Percentiles rank a stretch among this genome's conserved stretches.
Evolutionary conservation across 2,888 invertebrate species (phyloP).

Genomic region (Pseudanteris insignis): DNA sequence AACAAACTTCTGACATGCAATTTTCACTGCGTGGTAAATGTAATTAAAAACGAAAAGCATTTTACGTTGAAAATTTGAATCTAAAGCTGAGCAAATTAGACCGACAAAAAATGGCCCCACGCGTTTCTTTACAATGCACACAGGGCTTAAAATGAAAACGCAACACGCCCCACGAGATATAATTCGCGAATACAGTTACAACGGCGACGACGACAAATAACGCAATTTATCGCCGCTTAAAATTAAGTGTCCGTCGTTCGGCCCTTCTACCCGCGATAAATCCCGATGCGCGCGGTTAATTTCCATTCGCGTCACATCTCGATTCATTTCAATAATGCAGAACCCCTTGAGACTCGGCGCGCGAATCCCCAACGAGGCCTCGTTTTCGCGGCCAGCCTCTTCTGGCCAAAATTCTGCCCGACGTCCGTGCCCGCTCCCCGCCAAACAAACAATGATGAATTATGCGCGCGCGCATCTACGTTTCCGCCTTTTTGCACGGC

Average conservation of each 20-base stretch:
- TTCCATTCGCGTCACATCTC: constrained; percentile 35
- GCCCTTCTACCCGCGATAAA: constrained; percentile 18
- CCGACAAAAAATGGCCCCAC: constrained; percentile 5
- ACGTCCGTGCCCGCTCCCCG: not conserved
- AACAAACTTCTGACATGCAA: constrained; percentile 12
- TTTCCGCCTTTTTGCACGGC: constrained; percentile 7
- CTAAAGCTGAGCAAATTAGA: no score
- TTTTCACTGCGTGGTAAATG: constrained; percentile 7
- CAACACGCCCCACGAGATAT: constrained; percentile 10
- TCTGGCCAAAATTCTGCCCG: constrained; percentile 10
- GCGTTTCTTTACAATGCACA: constrained; percentile 17
- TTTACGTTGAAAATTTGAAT: no score
- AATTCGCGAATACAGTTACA: constrained; percentile 32
- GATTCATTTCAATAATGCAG: constrained; percentile 35
- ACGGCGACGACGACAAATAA: constrained; percentile 34
- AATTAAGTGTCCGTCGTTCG: constrained; percentile 23
- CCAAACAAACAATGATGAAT: constrained; percentile 33
- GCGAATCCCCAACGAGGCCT: constrained; percentile 28
- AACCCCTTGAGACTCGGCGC: constrained; percentile 11
- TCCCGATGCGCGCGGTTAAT: constrained; percentile 31
- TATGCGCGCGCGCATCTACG: no score
- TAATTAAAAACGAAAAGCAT: constrained; percentile 7
- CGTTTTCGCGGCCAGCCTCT: constrained; percentile 13
- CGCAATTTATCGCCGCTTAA: constrained; percentile 39
- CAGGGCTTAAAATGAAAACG: constrained; percentile 3